Base-by-base conservation (phyloP, 1,140 invertebrate species). In the Coelopa frigida region DNA sequence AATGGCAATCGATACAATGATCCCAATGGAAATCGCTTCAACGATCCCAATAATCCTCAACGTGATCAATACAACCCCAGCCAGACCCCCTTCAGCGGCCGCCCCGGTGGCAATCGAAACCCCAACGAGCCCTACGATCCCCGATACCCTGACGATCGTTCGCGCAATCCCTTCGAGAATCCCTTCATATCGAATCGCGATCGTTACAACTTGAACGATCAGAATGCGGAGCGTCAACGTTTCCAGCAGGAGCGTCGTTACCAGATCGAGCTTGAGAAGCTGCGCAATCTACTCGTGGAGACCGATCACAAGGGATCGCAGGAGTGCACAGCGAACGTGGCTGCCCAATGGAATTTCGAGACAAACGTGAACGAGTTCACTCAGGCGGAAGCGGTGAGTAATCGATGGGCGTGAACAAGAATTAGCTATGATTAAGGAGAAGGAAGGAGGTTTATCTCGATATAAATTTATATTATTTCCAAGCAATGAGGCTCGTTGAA, bases 261-360 rank as follows among this genome's bases (percentile, higher is more conserved):
- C 46, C 58, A 61, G 39, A 55, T 61, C 32, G 65, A 69, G 33
- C 40, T 65, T 37, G 62, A 69, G 22, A 64, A 63, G 46, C 36
- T 69, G 23, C 66, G 62, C 5, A 66, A 59, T 40, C 71, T 87
- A n/a, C 62, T 89, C 20, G 74, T 78, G 8, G 78, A 80, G 45
- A 71, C 85, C 10, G 85, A 89, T 57, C 75, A 82, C 35, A 77
- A 83, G 49, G 78, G 82, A 10, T 82, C 85, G 0, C 77, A 83
- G 58, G 79, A 85, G 58, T 89, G 87, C 60, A 86, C 83, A 3
- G 80, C 80, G 22, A 89, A 89, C 65, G 86, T 90, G 22, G 81
- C 78, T 1, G 83, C 87, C 1, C 86, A 89, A 55, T 91, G 88
- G 88, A 81, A 83, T 59, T 91, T 87, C 64, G 87, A 90, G 70